A percentile compares a stretch with the other conserved stretches of the same genome.
Conservation (phyloP, 2,888 invertebrate species). For the Marronus borbonicus region DNA sequence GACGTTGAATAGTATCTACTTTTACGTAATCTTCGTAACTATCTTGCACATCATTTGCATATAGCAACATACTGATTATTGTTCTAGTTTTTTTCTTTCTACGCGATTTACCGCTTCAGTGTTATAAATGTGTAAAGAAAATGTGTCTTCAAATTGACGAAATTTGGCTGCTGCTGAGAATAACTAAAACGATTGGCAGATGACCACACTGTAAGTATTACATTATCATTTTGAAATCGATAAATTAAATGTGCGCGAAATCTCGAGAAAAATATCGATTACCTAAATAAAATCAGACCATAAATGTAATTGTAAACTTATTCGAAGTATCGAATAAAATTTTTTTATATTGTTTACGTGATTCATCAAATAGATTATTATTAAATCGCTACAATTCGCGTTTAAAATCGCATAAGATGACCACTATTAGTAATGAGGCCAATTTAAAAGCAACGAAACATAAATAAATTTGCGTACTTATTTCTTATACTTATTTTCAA, state of each 20-base stretch:
- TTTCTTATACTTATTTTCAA: constrained; percentile 14
- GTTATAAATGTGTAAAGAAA: constrained; percentile 64
- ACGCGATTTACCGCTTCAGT: constrained; percentile 52
- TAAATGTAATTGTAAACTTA: constrained; percentile 9
- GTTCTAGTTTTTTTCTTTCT: background rate
- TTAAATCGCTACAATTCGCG: too few species aligned
- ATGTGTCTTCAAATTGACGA: constrained; percentile 63
- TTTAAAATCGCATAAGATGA: too few species aligned
- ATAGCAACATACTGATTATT: background rate
- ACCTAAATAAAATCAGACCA: too few species aligned
- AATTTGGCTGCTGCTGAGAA: constrained; percentile 57
- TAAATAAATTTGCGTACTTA: constrained; percentile 15
- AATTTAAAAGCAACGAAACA: constrained; percentile 20
- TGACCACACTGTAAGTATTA: constrained; percentile 67
- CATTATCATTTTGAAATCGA: background rate
- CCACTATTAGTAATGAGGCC: background rate
- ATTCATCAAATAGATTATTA: too few species aligned
- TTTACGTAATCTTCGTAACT: background rate
- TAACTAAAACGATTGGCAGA: constrained; percentile 66
- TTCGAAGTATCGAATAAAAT: too few species aligned
- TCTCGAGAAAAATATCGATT: background rate
- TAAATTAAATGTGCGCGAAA: background rate
- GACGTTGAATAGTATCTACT: constrained; percentile 2
- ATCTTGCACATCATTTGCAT: constrained; percentile 8
- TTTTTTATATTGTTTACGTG: too few species aligned